Percentiles rank a stretch among this genome's conserved stretches.
These are phyloP conservation scores for Dallia pectoralis DNA, from an alignment of 2,797 vertebrate genomes.

Conservation along the genomic window DNA sequence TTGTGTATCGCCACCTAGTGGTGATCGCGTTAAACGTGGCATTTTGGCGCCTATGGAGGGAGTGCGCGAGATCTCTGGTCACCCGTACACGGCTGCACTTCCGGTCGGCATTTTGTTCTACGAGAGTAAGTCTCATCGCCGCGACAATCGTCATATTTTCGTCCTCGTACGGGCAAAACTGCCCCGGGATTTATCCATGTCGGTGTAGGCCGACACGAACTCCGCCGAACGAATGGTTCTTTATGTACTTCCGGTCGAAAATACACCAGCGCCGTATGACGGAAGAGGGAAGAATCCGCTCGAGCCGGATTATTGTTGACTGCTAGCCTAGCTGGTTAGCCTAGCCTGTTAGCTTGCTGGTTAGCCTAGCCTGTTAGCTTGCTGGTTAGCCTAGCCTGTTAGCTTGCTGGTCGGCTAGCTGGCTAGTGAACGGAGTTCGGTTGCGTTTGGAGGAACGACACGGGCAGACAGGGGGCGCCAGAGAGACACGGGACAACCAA, in stretches of 20 bases:
- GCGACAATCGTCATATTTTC: slow-evolving; percentile 77
- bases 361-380: slow-evolving; percentile 69
- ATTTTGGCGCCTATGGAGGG: slow-evolving; percentile 74
- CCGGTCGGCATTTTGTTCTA: slow-evolving; percentile 81
- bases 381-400: too few species aligned
- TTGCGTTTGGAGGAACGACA: slow-evolving; percentile 65
- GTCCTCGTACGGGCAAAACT: slow-evolving; percentile 66
- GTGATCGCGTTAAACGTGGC: slow-evolving; percentile 39
- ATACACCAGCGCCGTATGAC: slow-evolving; percentile 63
- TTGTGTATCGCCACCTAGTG: slow-evolving; percentile 35
- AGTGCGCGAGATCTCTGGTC: slow-evolving; percentile 33
- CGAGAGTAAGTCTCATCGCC: slow-evolving; percentile 74
- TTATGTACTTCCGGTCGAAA: slow-evolving; percentile 53
- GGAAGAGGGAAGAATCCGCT: slow-evolving; percentile 70
- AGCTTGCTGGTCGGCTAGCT: slow-evolving; percentile 70
- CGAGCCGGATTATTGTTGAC: slow-evolving; percentile 79
- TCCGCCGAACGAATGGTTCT: slow-evolving; percentile 68
- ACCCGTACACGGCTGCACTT: slow-evolving; percentile 71
- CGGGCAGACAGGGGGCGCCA: slow-evolving; percentile 78
- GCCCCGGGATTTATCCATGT: slow-evolving; percentile 58
- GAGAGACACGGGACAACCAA: slow-evolving; percentile 64
- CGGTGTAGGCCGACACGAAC: slow-evolving; percentile 64
- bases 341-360: slow-evolving; percentile 67
- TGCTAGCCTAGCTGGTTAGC: slow-evolving; percentile 70
- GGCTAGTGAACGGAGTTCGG: slow-evolving; percentile 69